Conservation (phyloP, 2,797 vertebrate genomes). For the Pelobates cultripes region DNA sequence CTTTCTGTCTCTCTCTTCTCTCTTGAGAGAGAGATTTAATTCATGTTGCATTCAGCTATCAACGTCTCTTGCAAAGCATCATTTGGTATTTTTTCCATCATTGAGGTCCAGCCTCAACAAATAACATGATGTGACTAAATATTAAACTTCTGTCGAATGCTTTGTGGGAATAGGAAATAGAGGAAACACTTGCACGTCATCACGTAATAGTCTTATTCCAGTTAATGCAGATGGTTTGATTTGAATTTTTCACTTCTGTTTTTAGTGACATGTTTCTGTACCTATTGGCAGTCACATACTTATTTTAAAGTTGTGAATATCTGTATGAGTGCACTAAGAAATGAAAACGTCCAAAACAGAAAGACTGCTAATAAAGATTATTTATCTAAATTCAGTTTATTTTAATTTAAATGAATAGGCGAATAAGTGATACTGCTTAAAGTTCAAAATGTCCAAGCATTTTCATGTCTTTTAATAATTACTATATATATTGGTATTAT, state of each 20-base stretch:
- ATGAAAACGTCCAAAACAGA: too few relatives aligned
- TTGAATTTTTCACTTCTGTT: constrained; percentile 4
- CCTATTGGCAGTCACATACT: too few relatives aligned
- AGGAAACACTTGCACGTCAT: constrained; percentile 19
- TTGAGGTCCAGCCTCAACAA: constrained; percentile 31
- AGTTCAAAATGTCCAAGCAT: too few relatives aligned
- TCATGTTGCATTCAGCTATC: neutral
- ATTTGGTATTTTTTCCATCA: constrained; percentile 30
- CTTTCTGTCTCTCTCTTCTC: too few relatives aligned
- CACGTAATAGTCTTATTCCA: neutral
- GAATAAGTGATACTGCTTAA: too few relatives aligned
- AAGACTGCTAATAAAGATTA: too few relatives aligned
- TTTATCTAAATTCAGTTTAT: too few relatives aligned
- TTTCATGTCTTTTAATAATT: too few relatives aligned
- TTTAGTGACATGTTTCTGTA: neutral
- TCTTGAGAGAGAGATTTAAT: neutral
- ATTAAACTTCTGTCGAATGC: constrained; percentile 3
- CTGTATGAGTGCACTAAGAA: too few relatives aligned
- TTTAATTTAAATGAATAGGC: too few relatives aligned
- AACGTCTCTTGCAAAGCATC: neutral
- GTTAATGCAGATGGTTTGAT: neutral
- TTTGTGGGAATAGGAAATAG: constrained; percentile 31
- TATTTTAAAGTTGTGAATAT: too few relatives aligned
- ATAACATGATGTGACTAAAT: constrained; percentile 29
- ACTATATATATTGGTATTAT: too few relatives aligned